Evolutionary conservation across 2,797 vertebrate genomes (phyloP).

Genomic region (Megaceryle alcyon): DNA sequence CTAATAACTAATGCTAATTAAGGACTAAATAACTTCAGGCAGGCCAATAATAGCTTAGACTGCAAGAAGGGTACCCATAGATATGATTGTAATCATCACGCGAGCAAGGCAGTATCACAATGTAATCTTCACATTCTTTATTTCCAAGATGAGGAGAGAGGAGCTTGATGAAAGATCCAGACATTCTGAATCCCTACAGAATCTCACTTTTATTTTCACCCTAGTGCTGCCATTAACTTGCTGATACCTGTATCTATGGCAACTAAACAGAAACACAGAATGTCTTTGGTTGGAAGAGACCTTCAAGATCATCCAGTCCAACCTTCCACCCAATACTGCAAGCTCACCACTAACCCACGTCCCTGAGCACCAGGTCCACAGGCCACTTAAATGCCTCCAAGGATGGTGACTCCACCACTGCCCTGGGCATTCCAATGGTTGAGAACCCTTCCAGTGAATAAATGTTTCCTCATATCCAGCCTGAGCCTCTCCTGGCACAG

Average conservation of each 20-base stretch:
- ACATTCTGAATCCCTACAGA: background rate
- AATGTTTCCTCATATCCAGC: too few relatives aligned
- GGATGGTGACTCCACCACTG: too few relatives aligned
- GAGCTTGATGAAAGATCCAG: background rate
- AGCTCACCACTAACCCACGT: too few relatives aligned
- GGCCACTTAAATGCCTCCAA: too few relatives aligned
- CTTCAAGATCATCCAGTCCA: too few relatives aligned
- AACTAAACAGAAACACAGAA: background rate
- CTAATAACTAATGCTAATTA: background rate
- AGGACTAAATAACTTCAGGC: background rate
- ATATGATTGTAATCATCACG: fast-evolving
- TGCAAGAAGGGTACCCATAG: background rate
- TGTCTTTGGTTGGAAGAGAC: too few relatives aligned
- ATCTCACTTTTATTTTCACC: background rate
- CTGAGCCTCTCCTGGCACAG: too few relatives aligned
- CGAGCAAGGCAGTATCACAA: background rate
- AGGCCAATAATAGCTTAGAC: background rate
- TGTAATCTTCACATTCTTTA: background rate
- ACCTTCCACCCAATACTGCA: too few relatives aligned
- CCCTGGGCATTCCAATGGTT: too few relatives aligned
- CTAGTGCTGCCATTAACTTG: background rate
- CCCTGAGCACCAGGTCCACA: too few relatives aligned
- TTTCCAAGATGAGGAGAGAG: background rate
- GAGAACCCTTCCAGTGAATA: too few relatives aligned
- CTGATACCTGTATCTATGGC: background rate